These are phyloP conservation scores for Turritopsis dohrnii DNA, from an alignment of 30 jellyfish, hydroid and myxozoan genomes.

Conservation along the genomic window DNA sequence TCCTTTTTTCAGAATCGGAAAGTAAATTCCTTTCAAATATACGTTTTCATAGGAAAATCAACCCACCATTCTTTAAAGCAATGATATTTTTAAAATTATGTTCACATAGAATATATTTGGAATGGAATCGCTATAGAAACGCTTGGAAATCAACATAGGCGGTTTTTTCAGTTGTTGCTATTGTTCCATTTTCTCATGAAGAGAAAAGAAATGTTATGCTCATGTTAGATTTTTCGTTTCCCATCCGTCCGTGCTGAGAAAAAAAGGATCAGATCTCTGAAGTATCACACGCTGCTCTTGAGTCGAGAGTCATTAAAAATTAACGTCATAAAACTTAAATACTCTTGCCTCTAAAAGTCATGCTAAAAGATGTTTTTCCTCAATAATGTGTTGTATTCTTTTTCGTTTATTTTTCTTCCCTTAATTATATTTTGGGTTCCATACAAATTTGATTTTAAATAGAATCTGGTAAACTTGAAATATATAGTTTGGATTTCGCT, in stretches of 20 bases:
- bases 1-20: too few species aligned
- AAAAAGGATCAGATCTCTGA: too few species aligned
- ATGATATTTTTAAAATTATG: not conserved
- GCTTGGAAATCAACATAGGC: not conserved
- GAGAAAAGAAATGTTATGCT: not conserved
- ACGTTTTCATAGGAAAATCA: not conserved
- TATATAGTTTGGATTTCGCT: not conserved
- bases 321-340: too few species aligned
- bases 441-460: not conserved
- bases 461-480: not conserved
- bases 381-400: not conserved
- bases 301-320: too few species aligned
- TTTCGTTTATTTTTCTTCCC: not conserved
- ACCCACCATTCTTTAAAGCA: not conserved
- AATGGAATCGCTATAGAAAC: not conserved
- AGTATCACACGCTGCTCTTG: too few species aligned
- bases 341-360: not conserved
- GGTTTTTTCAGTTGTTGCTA: not conserved
- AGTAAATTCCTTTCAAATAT: too few species aligned
- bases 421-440: not conserved
- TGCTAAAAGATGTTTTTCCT: not conserved
- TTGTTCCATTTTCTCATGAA: not conserved
- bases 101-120: not conserved
- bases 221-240: not conserved
- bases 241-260: not conserved